phyloP scores from a whole-genome alignment of 2,888 invertebrate species.

The Parelbella ahira region DNA sequence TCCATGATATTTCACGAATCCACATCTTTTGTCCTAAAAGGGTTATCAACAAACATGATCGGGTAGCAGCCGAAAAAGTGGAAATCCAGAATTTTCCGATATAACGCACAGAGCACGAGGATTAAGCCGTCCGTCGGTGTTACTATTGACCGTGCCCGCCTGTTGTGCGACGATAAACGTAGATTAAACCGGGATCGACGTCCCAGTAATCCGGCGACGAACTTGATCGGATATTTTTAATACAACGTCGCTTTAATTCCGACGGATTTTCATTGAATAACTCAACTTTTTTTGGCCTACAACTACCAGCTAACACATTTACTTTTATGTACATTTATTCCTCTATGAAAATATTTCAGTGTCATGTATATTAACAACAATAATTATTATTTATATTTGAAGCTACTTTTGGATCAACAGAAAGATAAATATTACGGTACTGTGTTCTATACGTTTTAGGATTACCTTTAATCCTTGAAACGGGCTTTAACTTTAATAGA shows the following conservation, averaged over 20 bases:
- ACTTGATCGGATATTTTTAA: slow-evolving; percentile 46
- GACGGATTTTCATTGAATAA: slow-evolving; percentile 14
- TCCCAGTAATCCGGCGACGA: slow-evolving; percentile 49
- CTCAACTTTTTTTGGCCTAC: too few species aligned
- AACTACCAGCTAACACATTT: too few species aligned
- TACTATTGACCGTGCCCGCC: slow-evolving; percentile 51
- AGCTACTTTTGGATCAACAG: too few species aligned
- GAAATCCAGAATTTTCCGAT: slow-evolving; percentile 46
- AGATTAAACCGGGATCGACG: slow-evolving; percentile 65
- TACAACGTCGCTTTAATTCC: slow-evolving; percentile 20
- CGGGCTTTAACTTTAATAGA: too few species aligned
- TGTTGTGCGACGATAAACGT: slow-evolving; percentile 67
- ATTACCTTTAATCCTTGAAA: background rate
- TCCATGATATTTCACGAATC: slow-evolving; percentile 12
- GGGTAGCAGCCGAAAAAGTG: slow-evolving; percentile 36
- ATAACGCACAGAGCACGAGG: slow-evolving; percentile 41
- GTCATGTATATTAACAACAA: too few species aligned
- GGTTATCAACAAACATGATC: slow-evolving; percentile 36
- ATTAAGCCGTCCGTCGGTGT: slow-evolving; percentile 64
- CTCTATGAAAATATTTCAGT: too few species aligned
- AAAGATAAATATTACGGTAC: too few species aligned
- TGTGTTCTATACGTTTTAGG: too few species aligned
- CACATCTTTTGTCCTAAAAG: slow-evolving; percentile 12
- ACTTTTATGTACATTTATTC: too few species aligned
- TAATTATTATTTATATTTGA: too few species aligned